These are phyloP conservation scores for Sparus aurata DNA, from an alignment of 2,797 vertebrate genomes.

Conservation along the genomic window DNA sequence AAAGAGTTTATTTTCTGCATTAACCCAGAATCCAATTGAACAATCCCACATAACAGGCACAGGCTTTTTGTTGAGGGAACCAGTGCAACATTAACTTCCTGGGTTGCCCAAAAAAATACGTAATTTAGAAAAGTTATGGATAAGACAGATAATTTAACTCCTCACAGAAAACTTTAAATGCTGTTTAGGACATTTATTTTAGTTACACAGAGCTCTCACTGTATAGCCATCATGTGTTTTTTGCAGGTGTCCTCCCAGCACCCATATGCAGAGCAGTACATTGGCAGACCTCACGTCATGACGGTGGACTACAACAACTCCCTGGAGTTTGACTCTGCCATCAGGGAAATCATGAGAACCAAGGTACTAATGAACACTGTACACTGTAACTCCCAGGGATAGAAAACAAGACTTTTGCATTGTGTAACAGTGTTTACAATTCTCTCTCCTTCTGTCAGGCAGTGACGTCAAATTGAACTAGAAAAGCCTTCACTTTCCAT, in stretches of 20 bases:
- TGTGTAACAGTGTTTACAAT: background rate
- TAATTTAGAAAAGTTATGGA: background rate
- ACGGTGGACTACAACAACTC: conserved; percentile 98
- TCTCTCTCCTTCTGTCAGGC: background rate
- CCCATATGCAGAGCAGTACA: conserved; percentile 95
- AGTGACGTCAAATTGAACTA: background rate
- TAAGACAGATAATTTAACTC: background rate
- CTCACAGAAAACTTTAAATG: background rate
- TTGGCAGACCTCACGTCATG: conserved; percentile 95
- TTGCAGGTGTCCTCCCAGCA: conserved; percentile 96
- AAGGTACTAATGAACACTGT: conserved; percentile 82
- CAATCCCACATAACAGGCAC: too few species aligned
- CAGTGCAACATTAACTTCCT: too few species aligned
- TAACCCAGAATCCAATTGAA: too few species aligned
- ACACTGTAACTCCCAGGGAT: background rate
- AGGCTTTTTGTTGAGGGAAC: too few species aligned
- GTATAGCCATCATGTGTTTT: conserved; percentile 5
- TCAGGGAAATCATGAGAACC: conserved; percentile 92
- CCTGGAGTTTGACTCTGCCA: conserved; percentile 91
- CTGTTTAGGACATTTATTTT: background rate
- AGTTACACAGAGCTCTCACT: background rate
- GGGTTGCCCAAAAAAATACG: too few species aligned
- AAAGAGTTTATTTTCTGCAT: too few species aligned
- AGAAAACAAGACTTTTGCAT: background rate
- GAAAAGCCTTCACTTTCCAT: conserved; percentile 3